phyloP scores from a whole-genome alignment of 2,797 vertebrate species.

The Lutjanus argentimaculatus region DNA sequence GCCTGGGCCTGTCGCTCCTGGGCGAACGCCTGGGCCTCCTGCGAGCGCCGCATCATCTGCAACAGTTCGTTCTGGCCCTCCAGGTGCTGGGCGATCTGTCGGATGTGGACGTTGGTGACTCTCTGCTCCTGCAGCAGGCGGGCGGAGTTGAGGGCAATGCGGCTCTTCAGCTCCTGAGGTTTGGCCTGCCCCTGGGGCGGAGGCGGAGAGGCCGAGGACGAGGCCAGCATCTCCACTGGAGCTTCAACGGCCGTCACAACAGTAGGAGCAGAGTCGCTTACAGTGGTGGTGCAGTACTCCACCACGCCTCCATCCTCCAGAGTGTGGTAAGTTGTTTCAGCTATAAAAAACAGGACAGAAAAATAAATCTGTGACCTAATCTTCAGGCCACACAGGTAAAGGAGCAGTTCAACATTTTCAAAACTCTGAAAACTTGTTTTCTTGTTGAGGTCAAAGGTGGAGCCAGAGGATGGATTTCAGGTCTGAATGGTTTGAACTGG shows the following conservation, averaged over 20 bases:
- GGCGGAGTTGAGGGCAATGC: slow-evolving; percentile 96
- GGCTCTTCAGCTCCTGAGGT: slow-evolving; percentile 96
- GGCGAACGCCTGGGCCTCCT: slow-evolving; percentile 95
- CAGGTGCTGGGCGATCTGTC: slow-evolving; percentile 96
- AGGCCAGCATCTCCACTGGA: slow-evolving; percentile 90
- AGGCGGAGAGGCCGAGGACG: slow-evolving; percentile 63
- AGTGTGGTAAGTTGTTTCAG: slow-evolving; percentile 93
- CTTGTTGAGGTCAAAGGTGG: background rate
- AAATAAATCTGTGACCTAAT: background rate
- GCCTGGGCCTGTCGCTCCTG: slow-evolving; percentile 97
- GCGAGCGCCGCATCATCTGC: slow-evolving; percentile 95
- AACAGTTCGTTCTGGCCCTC: slow-evolving; percentile 97
- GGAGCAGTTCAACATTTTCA: background rate
- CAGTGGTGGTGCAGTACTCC: slow-evolving; percentile 95
- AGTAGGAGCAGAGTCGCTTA: slow-evolving; percentile 83
- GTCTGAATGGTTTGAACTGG: background rate
- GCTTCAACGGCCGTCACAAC: slow-evolving; percentile 86
- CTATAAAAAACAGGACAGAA: slow-evolving; percentile 70
- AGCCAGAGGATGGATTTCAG: background rate
- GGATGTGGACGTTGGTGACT: slow-evolving; percentile 95
- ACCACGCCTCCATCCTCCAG: slow-evolving; percentile 93
- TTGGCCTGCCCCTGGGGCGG: slow-evolving; percentile 89
- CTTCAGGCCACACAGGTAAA: background rate
- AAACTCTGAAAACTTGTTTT: background rate
- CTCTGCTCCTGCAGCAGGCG: slow-evolving; percentile 96